Conservation (phyloP, 2,888 invertebrate species). For the Agrilus cyanescens region DNA sequence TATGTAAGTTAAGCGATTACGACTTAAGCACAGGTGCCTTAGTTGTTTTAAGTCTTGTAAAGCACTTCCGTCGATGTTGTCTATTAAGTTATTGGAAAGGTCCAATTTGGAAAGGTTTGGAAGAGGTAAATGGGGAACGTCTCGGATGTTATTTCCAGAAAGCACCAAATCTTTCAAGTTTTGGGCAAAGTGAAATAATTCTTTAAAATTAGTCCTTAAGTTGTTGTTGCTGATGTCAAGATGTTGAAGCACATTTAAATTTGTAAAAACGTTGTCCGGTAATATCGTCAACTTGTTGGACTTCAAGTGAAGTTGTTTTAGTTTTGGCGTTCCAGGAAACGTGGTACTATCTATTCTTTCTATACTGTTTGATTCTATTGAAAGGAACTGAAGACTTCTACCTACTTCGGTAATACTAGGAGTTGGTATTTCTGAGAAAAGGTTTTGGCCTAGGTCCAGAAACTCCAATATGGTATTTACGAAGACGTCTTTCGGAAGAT, state of each 20-base stretch:
- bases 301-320: slow-evolving; percentile 65
- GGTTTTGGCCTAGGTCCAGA: slow-evolving; percentile 67
- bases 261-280: slow-evolving; percentile 80
- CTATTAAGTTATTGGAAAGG: slow-evolving; percentile 65
- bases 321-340: slow-evolving; percentile 70
- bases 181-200: slow-evolving; percentile 76
- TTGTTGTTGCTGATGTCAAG: slow-evolving; percentile 72
- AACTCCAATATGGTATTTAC: slow-evolving; percentile 69
- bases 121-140: slow-evolving; percentile 65
- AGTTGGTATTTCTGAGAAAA: slow-evolving; percentile 68
- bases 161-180: slow-evolving; percentile 67
- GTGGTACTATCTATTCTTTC: slow-evolving; percentile 82
- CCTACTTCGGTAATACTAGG: slow-evolving; percentile 68
- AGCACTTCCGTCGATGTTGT: slow-evolving; percentile 55
- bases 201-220: slow-evolving; percentile 74
- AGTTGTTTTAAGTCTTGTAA: slow-evolving; percentile 59
- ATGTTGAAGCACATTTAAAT: slow-evolving; percentile 63
- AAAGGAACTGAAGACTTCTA: slow-evolving; percentile 64
- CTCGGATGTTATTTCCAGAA: slow-evolving; percentile 63
- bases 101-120: slow-evolving; percentile 69
- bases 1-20: slow-evolving; percentile 63
- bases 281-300: slow-evolving; percentile 72
- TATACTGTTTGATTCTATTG: slow-evolving; percentile 66
- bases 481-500: slow-evolving; percentile 67
- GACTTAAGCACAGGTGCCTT: slow-evolving; percentile 61